Conservation (phyloP, 2,797 vertebrate species). For the Graptemys geographica region DNA sequence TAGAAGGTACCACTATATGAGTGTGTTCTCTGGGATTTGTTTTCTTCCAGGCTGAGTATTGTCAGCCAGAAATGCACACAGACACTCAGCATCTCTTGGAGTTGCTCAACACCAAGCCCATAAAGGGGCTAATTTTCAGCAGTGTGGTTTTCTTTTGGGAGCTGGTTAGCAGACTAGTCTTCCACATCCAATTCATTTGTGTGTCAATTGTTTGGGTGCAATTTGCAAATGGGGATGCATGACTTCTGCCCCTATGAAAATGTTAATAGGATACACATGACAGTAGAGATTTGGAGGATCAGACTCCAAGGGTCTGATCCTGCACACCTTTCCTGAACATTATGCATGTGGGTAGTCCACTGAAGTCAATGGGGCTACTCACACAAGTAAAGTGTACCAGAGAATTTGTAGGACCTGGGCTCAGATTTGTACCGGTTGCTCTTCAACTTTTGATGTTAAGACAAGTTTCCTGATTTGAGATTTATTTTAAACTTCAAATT, state of each 20-base stretch:
- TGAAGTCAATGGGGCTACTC: background rate
- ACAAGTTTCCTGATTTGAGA: background rate
- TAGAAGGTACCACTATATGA: background rate
- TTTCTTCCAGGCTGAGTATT: background rate
- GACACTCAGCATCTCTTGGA: background rate
- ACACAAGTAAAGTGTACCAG: background rate
- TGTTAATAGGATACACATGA: background rate
- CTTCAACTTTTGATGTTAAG: constrained; percentile 1
- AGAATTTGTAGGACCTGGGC: background rate
- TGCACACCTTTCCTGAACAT: background rate
- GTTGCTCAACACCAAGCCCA: background rate
- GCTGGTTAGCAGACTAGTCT: background rate
- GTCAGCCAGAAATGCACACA: background rate
- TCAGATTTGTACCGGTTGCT: background rate
- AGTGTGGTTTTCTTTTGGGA: background rate
- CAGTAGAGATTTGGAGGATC: constrained; percentile 17
- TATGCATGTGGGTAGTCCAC: background rate
- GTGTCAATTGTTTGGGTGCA: background rate
- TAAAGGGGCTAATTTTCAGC: background rate
- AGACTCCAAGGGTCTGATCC: fast-evolving
- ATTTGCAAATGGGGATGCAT: background rate
- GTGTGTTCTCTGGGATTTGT: constrained; percentile 10
- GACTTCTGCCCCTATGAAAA: background rate
- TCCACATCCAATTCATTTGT: background rate
- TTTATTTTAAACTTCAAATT: constrained; percentile 12